Evolutionary conservation across 1,140 invertebrate genomes (phyloP).

Genomic region (Linepithema humile): DNA sequence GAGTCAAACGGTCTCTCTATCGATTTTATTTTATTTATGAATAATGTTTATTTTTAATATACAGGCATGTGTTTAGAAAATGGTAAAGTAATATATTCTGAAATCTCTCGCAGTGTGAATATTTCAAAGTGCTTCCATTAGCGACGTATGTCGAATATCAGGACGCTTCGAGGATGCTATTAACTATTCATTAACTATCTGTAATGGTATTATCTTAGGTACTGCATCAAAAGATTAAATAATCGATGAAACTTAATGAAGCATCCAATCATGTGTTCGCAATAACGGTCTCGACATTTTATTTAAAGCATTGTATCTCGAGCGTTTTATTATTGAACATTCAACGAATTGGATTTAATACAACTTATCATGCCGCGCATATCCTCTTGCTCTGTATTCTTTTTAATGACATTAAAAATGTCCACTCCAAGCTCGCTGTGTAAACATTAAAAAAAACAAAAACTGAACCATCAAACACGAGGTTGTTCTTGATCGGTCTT

Average conservation of each 20-base stretch:
- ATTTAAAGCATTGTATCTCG: conserved; percentile 18
- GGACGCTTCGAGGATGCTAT: neutral
- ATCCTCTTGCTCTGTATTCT: neutral
- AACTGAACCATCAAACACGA: neutral
- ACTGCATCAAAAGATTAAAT: conserved; percentile 11
- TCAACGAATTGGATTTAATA: conserved; percentile 4
- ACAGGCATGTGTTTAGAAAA: neutral
- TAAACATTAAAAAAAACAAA: neutral
- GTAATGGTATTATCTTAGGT: neutral
- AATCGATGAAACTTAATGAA: conserved; percentile 2
- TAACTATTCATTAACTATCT: conserved; percentile 1
- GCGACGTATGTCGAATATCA: neutral
- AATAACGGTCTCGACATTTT: conserved; percentile 17
- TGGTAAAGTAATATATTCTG: conserved; percentile 1
- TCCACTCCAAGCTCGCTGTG: neutral
- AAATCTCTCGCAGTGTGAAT: neutral
- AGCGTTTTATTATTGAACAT: neutral
- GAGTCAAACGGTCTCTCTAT: neutral
- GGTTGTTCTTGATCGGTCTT: neutral
- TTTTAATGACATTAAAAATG: neutral
- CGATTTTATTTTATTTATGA: neutral
- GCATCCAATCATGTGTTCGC: neutral
- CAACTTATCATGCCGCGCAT: neutral
- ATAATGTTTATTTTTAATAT: conserved; percentile 18
- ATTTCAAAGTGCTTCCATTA: conserved; percentile 1